These are phyloP conservation scores for Beris chalybata DNA, from an alignment of 2,888 invertebrate species.

Conservation along the genomic window DNA sequence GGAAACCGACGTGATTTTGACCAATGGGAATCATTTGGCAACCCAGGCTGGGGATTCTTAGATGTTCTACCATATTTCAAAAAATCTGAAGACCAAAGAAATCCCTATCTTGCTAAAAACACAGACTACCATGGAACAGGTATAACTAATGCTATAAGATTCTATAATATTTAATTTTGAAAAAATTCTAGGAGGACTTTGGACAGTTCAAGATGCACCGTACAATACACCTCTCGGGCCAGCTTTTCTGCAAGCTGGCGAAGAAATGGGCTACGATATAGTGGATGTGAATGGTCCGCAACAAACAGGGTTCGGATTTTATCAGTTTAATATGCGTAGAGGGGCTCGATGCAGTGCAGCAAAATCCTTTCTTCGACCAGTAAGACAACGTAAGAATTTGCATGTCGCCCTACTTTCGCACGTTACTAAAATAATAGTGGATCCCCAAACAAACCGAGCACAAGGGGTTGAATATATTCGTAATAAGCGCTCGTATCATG, in stretches of 20 bases:
- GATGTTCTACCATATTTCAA: slow-evolving; percentile 81
- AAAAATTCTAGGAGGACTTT: slow-evolving; percentile 51
- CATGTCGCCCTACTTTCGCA: slow-evolving; percentile 79
- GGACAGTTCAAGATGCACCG: slow-evolving; percentile 55
- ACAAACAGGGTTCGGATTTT: slow-evolving; percentile 85
- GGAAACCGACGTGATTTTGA: slow-evolving; percentile 87
- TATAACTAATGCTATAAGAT: slow-evolving; percentile 46
- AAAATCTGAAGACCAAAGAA: slow-evolving; percentile 85
- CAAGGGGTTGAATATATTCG: slow-evolving; percentile 79
- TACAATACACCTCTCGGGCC: slow-evolving; percentile 75
- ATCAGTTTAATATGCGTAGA: slow-evolving; percentile 85
- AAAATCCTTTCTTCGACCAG: slow-evolving; percentile 82
- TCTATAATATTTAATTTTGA: slow-evolving; percentile 1
- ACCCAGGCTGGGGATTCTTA: slow-evolving; percentile 85
- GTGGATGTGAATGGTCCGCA: slow-evolving; percentile 82
- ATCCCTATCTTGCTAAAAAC: slow-evolving; percentile 80
- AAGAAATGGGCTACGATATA: slow-evolving; percentile 88
- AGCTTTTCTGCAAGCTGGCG: slow-evolving; percentile 85
- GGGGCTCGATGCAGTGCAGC: slow-evolving; percentile 82
- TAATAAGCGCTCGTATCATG: slow-evolving; percentile 59
- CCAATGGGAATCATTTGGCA: slow-evolving; percentile 82
- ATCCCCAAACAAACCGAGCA: slow-evolving; percentile 71
- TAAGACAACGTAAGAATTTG: slow-evolving; percentile 75
- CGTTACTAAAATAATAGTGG: slow-evolving; percentile 75
- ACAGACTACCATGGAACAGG: slow-evolving; percentile 72